phyloP scores from a whole-genome alignment of 2,113 vertebrate genomes.

The Sylvilagus bachmani region DNA sequence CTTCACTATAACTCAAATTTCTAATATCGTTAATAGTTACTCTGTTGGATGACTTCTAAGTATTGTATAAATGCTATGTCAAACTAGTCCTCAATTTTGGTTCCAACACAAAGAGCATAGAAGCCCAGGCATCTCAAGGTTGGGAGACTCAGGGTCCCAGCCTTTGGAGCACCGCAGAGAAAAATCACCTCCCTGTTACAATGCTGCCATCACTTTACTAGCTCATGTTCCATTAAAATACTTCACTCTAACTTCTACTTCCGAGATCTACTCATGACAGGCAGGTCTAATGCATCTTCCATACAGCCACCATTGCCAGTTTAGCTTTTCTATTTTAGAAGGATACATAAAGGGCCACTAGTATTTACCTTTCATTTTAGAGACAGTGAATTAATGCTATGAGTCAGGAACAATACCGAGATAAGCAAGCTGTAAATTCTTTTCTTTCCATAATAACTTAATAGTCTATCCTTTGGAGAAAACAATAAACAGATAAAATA shows the following conservation, averaged over 20 bases:
- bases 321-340: constrained; percentile 58
- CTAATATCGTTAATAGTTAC: constrained; percentile 50
- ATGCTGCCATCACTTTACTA: not conserved
- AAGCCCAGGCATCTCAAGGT: not conserved
- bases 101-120: not conserved
- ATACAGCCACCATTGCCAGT: not conserved
- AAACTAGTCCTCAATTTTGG: not conserved
- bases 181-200: not conserved
- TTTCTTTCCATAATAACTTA: not conserved
- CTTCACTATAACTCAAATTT: not conserved
- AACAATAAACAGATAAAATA: constrained; percentile 48
- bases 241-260: not conserved
- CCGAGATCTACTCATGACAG: not conserved
- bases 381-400: constrained; percentile 40
- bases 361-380: constrained; percentile 36
- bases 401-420: not conserved
- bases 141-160: not conserved
- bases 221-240: constrained; percentile 14
- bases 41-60: not conserved
- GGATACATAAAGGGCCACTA: not conserved
- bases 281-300: not conserved
- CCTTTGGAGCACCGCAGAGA: not conserved
- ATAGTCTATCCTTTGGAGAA: constrained; percentile 5
- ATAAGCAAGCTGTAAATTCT: not conserved
- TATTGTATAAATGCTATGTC: not conserved